Evolutionary conservation across 2,888 invertebrate genomes (phyloP), one percentile per base, ranked within the genome.

Genomic region (Tenthredo mesomela): DNA sequence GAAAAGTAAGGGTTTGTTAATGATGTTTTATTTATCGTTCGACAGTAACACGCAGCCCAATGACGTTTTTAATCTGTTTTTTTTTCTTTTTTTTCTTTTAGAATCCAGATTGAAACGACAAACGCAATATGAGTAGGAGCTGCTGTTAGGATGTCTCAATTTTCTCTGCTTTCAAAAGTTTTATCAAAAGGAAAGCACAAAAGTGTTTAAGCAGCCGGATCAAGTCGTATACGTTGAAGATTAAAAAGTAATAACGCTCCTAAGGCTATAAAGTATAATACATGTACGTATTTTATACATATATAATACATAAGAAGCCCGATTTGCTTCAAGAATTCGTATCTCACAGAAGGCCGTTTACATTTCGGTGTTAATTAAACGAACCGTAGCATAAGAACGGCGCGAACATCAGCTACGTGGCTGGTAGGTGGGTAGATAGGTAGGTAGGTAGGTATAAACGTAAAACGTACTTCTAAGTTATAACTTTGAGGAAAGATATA

Each of bases 191-290:
- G 61, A 80, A 40, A 61, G 58, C 37, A 80, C 37, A 58, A 80
- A 80, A 58, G 80, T 61, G 61, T 61, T 61, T 29, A 80, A 61
- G 58, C 58, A 80, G 50, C n/a, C 40, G 80, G 61, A 40, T 80
- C 80, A 40, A 29, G 25, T 21, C 80, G 80, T 80, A 40, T 80
- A 61, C 80, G 58, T 61, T 61, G 12, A 37, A 40, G 80, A 80
- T 80, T 58, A 80, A 80, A 80, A 80, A 61, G 80, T 80, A 80
- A 80, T 80, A 80, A 61, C 61, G 40, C 61, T 61, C 37, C 61
- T 37, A 7, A 12, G 58, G 37, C 80, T 61, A 61, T 9, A 40
- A 37, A 61, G 21, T 80, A 80, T 25, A 61, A 25, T 33, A 61
- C 21, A 29, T 12, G n/a, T 21, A 43, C 18, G 25, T 15, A 73